These are phyloP conservation scores for Peromyscus aztecus DNA, from an alignment of 2,797 vertebrate species.

Conservation along the genomic window DNA sequence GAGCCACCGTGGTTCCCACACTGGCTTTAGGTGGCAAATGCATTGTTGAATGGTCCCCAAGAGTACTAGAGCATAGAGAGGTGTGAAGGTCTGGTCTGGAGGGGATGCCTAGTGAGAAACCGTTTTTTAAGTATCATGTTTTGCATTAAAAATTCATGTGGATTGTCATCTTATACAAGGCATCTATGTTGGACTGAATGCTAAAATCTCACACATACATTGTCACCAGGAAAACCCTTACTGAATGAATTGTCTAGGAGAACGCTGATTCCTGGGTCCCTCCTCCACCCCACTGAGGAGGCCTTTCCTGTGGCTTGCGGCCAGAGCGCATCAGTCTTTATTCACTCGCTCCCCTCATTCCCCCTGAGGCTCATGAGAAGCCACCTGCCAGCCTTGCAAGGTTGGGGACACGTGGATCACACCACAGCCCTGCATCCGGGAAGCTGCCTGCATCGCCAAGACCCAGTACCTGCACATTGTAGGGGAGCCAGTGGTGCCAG, in stretches of 20 bases:
- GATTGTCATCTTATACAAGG: background rate
- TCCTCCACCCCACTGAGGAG: accelerated
- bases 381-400: background rate
- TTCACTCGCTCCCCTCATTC: too few relatives aligned
- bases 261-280: background rate
- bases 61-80: accelerated
- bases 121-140: background rate
- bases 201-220: background rate
- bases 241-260: background rate
- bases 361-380: background rate
- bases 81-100: accelerated
- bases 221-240: background rate
- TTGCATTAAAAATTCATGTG: conserved; percentile 34
- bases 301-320: accelerated
- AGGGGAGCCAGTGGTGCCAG: background rate
- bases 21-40: accelerated
- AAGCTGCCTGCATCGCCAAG: background rate
- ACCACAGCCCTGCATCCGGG: background rate
- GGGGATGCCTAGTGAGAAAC: background rate
- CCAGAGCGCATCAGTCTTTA: accelerated
- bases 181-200: background rate
- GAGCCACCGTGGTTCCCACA: accelerated
- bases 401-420: background rate
- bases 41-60: accelerated
- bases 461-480: background rate